These are phyloP conservation scores for Aphelinus certus DNA, from an alignment of 1,140 invertebrate species.

Conservation along the genomic window DNA sequence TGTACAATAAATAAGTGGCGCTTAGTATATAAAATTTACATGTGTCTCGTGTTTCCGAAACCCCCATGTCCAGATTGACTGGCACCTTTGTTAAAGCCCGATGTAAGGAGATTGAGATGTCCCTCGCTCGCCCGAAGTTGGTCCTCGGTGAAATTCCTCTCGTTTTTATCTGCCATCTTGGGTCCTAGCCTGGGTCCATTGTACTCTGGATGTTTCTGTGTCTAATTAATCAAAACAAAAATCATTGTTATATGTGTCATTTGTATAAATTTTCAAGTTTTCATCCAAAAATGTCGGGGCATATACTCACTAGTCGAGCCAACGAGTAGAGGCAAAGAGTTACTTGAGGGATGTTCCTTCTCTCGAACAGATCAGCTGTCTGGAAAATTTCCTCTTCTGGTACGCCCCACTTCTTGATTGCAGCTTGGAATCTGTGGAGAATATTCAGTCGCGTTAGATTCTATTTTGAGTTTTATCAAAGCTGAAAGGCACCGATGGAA, in stretches of 20 bases:
- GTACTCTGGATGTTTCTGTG: slow-evolving; percentile 94
- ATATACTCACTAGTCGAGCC: slow-evolving; percentile 84
- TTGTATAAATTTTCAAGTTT: background rate
- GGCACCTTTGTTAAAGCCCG: slow-evolving; percentile 92
- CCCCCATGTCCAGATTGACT: slow-evolving; percentile 86
- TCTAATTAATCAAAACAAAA: slow-evolving; percentile 65
- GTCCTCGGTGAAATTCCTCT: slow-evolving; percentile 92
- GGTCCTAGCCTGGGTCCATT: slow-evolving; percentile 89
- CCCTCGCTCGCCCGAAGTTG: slow-evolving; percentile 91
- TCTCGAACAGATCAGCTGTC: slow-evolving; percentile 96
- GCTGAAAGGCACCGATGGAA: background rate
- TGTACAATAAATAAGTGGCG: slow-evolving; percentile 29
- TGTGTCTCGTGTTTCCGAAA: slow-evolving; percentile 95
- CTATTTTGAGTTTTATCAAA: too few species aligned
- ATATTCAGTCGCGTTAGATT: background rate
- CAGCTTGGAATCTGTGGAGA: slow-evolving; percentile 84
- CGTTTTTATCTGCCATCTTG: slow-evolving; percentile 95
- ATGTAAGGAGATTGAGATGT: slow-evolving; percentile 92
- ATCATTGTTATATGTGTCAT: background rate
- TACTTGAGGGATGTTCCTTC: slow-evolving; percentile 95
- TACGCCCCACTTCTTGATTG: slow-evolving; percentile 92
- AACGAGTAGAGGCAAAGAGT: slow-evolving; percentile 89
- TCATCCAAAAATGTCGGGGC: background rate
- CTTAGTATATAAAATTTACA: slow-evolving; percentile 68
- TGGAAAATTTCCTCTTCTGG: slow-evolving; percentile 98